Evolutionary conservation across 1,140 invertebrate genomes (phyloP), one percentile per base, ranked within the genome.

Genomic region (Temnothorax longispinosus): DNA sequence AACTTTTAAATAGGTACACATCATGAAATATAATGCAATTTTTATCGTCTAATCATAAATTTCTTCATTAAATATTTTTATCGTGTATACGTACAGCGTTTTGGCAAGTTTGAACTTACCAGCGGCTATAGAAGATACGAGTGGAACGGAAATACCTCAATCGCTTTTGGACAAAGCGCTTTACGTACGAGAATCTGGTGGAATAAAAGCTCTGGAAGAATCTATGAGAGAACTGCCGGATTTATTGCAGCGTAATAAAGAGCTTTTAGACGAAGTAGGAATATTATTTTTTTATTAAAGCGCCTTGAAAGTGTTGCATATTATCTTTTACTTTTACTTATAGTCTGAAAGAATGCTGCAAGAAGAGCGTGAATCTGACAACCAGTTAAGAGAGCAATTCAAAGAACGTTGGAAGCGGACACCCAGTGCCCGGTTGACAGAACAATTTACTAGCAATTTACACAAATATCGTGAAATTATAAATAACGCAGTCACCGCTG

Each of bases 21-120:
- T 54, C 11, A 8, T 71, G 7, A 72, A 72, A 1, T 65, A 21
- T 71, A 54, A 21, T 35, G 58, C 35, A 11, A 76, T 64, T 44
- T 54, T 35, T 41, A 67, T 69, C n/a, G 15, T 64, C 72, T 15
- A 71, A 21, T 50, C 58, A 32, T 52, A 35, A 21, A 44, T 74
- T 74, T 1, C 1, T 62, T 47, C 15, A 44, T 84, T 58, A 50
- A 38, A 69, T 67, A 67, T 64, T 85, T 64, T 76, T 71, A 71
- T 76, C 32, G 10, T 54, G 62, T 47, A 6, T 69, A 35, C 15
- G 32, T 81, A 71, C 94, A 98, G 98, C 89, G 96, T 99, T 50
- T 95, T 99, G 90, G 98, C 99, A 4, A 99, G 98, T 75, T 96
- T 99, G 69, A 99, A 99, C 96, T 96, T 99, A 87, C 99, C 99